Percentiles rank a stretch among this genome's conserved stretches.
Conservation (phyloP, 1,140 invertebrate species). For the Rhagoletis zephyria region DNA sequence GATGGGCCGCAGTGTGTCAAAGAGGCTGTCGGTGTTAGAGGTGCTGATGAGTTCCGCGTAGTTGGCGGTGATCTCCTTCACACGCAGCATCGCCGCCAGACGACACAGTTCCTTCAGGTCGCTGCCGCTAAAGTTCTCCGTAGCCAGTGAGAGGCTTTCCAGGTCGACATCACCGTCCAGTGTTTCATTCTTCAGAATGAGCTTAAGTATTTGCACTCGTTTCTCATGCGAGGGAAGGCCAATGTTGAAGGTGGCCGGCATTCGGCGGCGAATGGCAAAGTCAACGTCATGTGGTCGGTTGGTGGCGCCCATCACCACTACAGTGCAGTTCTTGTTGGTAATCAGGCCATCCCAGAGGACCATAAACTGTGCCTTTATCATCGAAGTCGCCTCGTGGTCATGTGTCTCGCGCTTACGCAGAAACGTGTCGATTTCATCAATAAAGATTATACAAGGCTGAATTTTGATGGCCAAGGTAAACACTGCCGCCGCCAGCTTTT, state of each 20-base stretch:
- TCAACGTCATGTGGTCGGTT: conserved; percentile 96
- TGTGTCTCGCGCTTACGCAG: conserved; percentile 87
- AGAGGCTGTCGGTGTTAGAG: too few relatives aligned
- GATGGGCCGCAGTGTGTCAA: too few relatives aligned
- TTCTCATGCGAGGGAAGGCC: conserved; percentile 85
- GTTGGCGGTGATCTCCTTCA: too few relatives aligned
- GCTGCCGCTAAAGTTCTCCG: conserved; percentile 92
- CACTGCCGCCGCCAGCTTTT: conserved; percentile 95
- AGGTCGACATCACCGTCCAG: conserved; percentile 82
- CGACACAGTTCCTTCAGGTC: conserved; percentile 93
- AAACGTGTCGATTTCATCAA: conserved; percentile 99
- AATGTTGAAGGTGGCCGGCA: conserved; percentile 96
- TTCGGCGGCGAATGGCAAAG: conserved; percentile 93
- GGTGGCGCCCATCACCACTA: conserved; percentile 81
- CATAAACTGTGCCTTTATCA: conserved; percentile 98
- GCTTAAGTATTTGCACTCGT: conserved; percentile 83
- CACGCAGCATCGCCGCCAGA: too few relatives aligned
- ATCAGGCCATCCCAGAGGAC: conserved; percentile 90
- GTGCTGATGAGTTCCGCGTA: too few relatives aligned
- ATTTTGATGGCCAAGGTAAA: conserved; percentile 95
- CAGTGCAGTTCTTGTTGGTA: conserved; percentile 84
- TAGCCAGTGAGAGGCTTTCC: conserved; percentile 80
- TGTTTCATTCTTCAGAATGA: conserved; percentile 86
- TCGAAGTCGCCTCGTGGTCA: conserved; percentile 98
- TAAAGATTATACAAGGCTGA: conserved; percentile 94